Evolutionary conservation across 2,797 vertebrate species (phyloP).

Genomic region (Premnoplex brunnescens): DNA sequence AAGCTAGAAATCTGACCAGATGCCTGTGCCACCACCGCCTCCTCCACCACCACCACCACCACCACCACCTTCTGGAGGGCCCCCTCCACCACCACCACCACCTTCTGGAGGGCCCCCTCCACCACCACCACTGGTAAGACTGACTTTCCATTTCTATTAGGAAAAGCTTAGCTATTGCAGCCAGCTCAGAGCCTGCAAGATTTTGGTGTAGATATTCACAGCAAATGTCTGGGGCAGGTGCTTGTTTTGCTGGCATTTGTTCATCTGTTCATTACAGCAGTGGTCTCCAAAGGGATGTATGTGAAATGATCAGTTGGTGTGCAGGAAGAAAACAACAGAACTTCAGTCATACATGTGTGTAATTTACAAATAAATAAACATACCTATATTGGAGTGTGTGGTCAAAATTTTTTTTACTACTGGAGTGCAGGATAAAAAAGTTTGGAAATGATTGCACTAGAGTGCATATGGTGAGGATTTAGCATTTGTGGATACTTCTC

Average conservation of each 20-base stretch:
- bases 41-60: slow-evolving; percentile 69
- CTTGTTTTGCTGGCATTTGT: neutral
- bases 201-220: neutral
- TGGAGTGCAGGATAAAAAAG: neutral
- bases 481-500: neutral
- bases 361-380: neutral
- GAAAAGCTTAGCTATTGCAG: neutral
- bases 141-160: neutral
- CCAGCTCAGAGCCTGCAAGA: neutral
- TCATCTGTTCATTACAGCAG: neutral
- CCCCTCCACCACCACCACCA: slow-evolving; percentile 49
- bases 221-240: neutral
- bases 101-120: slow-evolving; percentile 69
- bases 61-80: slow-evolving; percentile 38
- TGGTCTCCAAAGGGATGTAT: neutral
- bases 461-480: neutral
- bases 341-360: neutral
- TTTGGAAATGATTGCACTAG: neutral
- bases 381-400: neutral
- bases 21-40: slow-evolving; percentile 75
- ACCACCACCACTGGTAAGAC: slow-evolving; percentile 74
- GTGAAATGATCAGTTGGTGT: neutral
- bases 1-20: slow-evolving; percentile 46
- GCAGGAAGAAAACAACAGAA: neutral
- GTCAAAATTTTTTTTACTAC: neutral